Base-by-base conservation (phyloP, 1,140 invertebrate species). In the Magallana ariakensis region DNA sequence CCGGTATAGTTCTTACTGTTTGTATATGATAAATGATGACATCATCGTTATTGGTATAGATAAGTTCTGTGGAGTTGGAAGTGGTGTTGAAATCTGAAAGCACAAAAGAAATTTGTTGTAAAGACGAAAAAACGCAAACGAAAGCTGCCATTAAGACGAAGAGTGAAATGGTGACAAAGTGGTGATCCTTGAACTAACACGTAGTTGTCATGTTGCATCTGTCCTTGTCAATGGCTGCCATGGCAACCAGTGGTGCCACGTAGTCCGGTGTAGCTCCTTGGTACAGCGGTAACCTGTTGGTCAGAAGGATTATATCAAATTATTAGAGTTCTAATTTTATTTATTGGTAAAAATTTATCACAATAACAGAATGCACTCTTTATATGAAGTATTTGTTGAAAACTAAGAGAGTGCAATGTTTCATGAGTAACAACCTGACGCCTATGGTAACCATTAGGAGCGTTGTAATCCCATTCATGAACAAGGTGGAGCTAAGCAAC, bases 401-500 rank as follows among this genome's bases (percentile, higher is more conserved):
- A 15, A 16, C 16, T 16, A 60, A 8, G 8, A 62, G 15, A 16
- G 60, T 62, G n/a, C n/a, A 62, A 3, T 62, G 15, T 62, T 2
- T 62, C 15, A 62, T 62, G 0, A 8, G 5, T 55, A 55, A 15
- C 15, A 87, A 89, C 90, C 90, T 88, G 33, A 91, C 87, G 8
- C 91, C 91, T 53, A 91, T 80, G 0, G 89, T 90, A 19, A 83
- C 84, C 86, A 91, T 89, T 1, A 89, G 84, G 22, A 92, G 89
- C 7, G 91, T 92, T 11, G 91, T 88, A 9, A 92, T 13, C 0
- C 91, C 91, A 53, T 88, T 87, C 88, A 92, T 91, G 11, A 92
- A 85, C 80, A 92, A 83, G 16, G 89, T 91, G 4, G 90, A 88
- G 33, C 90, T 89, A 0, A 91, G 84, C n/a, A 92, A 84, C 26